Evolutionary conservation across 2,888 invertebrate genomes (phyloP).

Genomic region (Caradrina clavipalpis): DNA sequence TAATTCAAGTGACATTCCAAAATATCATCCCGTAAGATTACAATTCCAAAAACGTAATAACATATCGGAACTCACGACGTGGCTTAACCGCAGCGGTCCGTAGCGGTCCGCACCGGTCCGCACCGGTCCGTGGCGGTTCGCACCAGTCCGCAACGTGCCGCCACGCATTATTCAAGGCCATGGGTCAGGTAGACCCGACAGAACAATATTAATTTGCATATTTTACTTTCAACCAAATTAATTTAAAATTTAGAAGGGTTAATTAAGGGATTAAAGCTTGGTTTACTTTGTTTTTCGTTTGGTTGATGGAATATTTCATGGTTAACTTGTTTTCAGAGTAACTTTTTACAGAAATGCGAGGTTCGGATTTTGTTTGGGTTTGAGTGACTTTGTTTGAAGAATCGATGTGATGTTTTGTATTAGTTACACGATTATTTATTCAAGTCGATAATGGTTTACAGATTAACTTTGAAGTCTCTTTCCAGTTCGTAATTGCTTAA

Average conservation of each 20-base stretch:
- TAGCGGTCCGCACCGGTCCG: slow-evolving; percentile 16
- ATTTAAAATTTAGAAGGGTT: slow-evolving; percentile 61
- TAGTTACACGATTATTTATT: too few relatives aligned
- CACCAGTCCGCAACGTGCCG: slow-evolving; percentile 1
- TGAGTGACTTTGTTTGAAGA: too few relatives aligned
- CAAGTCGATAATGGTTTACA: too few relatives aligned
- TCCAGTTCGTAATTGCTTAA: too few relatives aligned
- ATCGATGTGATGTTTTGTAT: too few relatives aligned
- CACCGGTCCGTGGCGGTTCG: slow-evolving; percentile 33
- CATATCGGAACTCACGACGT: slow-evolving; percentile 36
- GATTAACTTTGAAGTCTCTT: too few relatives aligned
- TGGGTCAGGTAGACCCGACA: slow-evolving; percentile 52
- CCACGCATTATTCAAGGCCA: slow-evolving; percentile 44
- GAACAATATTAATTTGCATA: slow-evolving; percentile 65
- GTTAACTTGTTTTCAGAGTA: slow-evolving; percentile 17
- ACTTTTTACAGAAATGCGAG: neutral
- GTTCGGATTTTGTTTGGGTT: neutral
- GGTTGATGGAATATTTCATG: slow-evolving; percentile 28
- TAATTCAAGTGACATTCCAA: neutral
- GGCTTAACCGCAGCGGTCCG: slow-evolving; percentile 42
- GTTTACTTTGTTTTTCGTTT: slow-evolving; percentile 35
- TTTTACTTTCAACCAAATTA: slow-evolving; percentile 62
- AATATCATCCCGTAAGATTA: slow-evolving; percentile 26
- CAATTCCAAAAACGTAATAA: slow-evolving; percentile 52
- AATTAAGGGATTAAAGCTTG: slow-evolving; percentile 53